Conservation (phyloP, 2,797 vertebrate species). For the Microhierax caerulescens region DNA sequence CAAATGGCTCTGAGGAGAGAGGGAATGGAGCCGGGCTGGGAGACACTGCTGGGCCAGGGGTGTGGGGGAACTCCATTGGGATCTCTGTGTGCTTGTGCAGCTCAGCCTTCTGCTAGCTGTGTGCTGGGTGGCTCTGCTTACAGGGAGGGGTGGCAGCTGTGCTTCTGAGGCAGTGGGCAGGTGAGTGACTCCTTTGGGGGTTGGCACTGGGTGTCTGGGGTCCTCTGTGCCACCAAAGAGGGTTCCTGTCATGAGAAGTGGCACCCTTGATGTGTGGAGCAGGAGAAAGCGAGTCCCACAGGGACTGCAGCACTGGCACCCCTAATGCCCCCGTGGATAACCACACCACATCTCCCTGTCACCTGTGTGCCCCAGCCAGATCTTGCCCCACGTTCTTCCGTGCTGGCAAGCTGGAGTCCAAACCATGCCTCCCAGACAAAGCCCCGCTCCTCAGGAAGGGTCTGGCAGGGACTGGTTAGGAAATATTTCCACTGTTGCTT, state of each 20-base stretch:
- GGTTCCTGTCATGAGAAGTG: not conserved
- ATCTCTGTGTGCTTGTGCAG: not conserved
- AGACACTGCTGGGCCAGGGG: not conserved
- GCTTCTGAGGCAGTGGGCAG: not conserved
- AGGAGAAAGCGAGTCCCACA: not conserved
- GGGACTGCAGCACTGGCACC: not conserved
- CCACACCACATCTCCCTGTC: rapidly evolving
- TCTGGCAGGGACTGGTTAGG: not conserved
- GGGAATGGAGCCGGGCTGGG: not conserved
- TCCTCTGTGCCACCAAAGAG: not conserved
- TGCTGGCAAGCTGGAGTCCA: not conserved
- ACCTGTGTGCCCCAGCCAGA: rapidly evolving
- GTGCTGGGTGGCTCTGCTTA: not conserved
- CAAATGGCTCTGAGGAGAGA: not conserved
- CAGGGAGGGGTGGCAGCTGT: not conserved
- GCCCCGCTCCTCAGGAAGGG: not conserved
- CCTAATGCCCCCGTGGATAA: not conserved
- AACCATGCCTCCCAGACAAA: not conserved
- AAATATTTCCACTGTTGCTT: not conserved
- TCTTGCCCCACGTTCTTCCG: rapidly evolving
- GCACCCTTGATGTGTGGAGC: not conserved
- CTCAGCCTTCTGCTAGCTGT: not conserved
- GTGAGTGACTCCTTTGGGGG: not conserved
- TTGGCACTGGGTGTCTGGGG: not conserved
- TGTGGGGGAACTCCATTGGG: not conserved